Conservation (phyloP, 2,113 vertebrate species). For the Thamnaconus septentrionalis region DNA sequence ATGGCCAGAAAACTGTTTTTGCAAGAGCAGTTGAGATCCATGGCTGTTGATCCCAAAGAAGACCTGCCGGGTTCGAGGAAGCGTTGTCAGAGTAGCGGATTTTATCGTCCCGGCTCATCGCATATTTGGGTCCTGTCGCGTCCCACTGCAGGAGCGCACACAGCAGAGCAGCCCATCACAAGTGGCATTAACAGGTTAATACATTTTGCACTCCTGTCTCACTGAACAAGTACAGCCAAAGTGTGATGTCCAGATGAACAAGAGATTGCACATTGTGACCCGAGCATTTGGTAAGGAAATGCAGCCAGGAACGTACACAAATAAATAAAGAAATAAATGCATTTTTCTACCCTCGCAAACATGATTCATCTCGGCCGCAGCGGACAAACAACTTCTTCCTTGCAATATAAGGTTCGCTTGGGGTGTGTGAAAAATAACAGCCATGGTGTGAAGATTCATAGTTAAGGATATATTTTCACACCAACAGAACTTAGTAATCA, state of each 20-base stretch:
- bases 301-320: slow-evolving; percentile 4
- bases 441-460: slow-evolving; percentile 49
- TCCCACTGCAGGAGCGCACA: too few species aligned
- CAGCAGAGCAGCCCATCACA: too few species aligned
- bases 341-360: slow-evolving; percentile 1
- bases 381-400: slow-evolving; percentile 19
- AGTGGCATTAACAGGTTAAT: too few species aligned
- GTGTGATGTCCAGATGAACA: background rate
- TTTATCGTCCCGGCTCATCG: too few species aligned
- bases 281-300: slow-evolving; percentile 21
- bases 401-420: slow-evolving; percentile 17
- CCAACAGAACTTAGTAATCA: slow-evolving; percentile 42
- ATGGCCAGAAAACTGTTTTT: too few species aligned
- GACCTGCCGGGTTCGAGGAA: too few species aligned
- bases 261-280: slow-evolving; percentile 1
- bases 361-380: slow-evolving; percentile 25
- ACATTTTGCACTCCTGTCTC: too few species aligned
- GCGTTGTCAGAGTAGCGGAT: too few species aligned
- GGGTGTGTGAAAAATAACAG: slow-evolving; percentile 58
- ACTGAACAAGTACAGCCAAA: too few species aligned
- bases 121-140: too few species aligned
- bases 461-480: slow-evolving; percentile 51
- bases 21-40: too few species aligned
- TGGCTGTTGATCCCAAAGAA: too few species aligned
- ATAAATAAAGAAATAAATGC: background rate